Percentiles rank a stretch among this genome's conserved stretches.
phyloP scores from a whole-genome alignment of 2,797 vertebrate genomes.

The Betta splendens region DNA sequence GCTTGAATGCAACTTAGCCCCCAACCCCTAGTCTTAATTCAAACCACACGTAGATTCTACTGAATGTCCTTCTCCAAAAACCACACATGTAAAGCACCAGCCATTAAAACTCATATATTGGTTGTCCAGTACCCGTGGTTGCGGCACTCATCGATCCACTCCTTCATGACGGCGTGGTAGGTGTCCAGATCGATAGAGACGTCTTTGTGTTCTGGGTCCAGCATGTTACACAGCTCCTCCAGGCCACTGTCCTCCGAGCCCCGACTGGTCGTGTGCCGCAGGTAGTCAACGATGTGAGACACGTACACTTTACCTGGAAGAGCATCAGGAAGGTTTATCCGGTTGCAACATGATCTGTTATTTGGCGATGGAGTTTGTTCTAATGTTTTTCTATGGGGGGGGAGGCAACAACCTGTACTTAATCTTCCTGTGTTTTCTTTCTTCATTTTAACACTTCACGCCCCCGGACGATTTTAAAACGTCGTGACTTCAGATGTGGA shows the following conservation, averaged over 20 bases:
- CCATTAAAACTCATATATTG: neutral
- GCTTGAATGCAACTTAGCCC: too few species aligned
- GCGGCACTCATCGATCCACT: constrained; percentile 88
- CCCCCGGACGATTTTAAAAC: neutral
- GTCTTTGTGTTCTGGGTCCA: constrained; percentile 88
- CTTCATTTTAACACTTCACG: neutral
- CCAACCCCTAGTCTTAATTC: neutral
- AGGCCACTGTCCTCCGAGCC: constrained; percentile 85
- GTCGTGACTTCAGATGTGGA: constrained; percentile 10
- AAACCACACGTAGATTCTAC: too few species aligned
- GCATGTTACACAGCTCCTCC: constrained; percentile 88
- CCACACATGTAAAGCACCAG: neutral
- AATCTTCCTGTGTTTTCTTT: neutral
- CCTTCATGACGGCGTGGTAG: constrained; percentile 86
- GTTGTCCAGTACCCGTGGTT: constrained; percentile 77
- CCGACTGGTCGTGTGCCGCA: constrained; percentile 85
- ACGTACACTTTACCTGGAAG: constrained; percentile 87
- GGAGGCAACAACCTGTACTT: too few species aligned
- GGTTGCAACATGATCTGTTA: neutral
- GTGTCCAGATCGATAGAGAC: constrained; percentile 88
- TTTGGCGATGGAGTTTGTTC: neutral
- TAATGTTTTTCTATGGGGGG: too few species aligned
- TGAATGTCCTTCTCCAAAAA: too few species aligned
- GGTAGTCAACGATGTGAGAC: constrained; percentile 87
- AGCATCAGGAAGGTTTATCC: neutral